Evolutionary conservation across 2,888 invertebrate genomes (phyloP), one percentile per base, ranked within the genome.

Genomic region (Diabrotica balteata): DNA sequence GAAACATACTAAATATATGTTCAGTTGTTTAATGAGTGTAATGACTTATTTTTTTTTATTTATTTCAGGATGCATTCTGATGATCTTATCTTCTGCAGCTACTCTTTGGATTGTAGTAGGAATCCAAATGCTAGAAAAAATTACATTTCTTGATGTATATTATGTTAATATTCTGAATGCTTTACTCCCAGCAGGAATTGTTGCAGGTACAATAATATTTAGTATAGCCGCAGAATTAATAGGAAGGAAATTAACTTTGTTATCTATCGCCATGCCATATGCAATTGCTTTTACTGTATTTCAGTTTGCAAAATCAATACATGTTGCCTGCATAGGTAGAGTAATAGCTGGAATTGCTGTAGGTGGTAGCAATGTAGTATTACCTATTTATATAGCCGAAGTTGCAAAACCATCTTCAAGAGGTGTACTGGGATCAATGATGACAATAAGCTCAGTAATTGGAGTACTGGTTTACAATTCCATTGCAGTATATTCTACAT

Each of bases 381-480:
- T 64, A 46, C 64, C 64, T 11, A 64, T 64, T 58, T 64, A 64
- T 44, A 64, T 64, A 32, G 64, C 58, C 42, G 64, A 64, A 58
- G 32, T 59, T 7, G 22, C 64, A 46, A 17, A 44, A 11, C 52
- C 57, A 45, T 52, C 51, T 45, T 58, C n/a, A 11, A 64, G 64
- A 52, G 64, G 64, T 49, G 10, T 32, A 0, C 17, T 55, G 10
- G 46, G 50, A 11, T 44, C 58, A 8, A 58, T 64, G 17, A 64
- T 55, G 58, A 46, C 52, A 7, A 7, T 46, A 7, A 51, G 51
- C 52, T 64, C 42, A 42, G 51, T 45, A 32, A 10, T 46, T 11
- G 64, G 64, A 58, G 7, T 47, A n/a, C 9, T 58, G 6, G 4
- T 58, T 11, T 58, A 32, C 52, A 32, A 51, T 7, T 6, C 58